A percentile compares a stretch with the other conserved stretches of the same genome.
Conservation (phyloP, 2,113 vertebrate genomes). For the Prietella phreatophila region DNA sequence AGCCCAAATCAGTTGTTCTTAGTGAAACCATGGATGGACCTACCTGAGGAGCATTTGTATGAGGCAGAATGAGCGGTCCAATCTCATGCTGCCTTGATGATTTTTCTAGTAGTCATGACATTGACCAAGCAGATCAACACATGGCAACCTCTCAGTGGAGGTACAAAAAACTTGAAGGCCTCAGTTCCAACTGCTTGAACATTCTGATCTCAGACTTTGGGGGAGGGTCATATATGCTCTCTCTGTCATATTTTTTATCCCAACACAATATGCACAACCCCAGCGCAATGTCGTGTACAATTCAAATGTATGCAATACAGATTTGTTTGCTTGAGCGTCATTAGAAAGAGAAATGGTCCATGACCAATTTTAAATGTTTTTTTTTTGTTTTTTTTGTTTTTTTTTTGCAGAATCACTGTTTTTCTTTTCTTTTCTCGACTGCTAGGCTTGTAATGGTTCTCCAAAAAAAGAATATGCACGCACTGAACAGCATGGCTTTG, state of each 20-base stretch:
- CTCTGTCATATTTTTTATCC: not conserved
- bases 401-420: slow-evolving; percentile 24
- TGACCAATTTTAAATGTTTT: slow-evolving; percentile 33
- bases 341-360: slow-evolving; percentile 35
- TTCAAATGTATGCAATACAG: not conserved
- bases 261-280: not conserved
- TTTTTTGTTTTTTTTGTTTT: slow-evolving; percentile 30
- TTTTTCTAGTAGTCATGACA: not conserved
- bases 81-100: not conserved
- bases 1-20: not conserved
- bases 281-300: not conserved
- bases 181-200: not conserved
- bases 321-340: slow-evolving; percentile 12
- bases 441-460: slow-evolving; percentile 32
- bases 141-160: not conserved
- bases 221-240: not conserved
- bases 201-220: not conserved
- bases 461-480: slow-evolving; percentile 16
- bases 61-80: not conserved
- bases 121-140: not conserved
- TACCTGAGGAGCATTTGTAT: too few species aligned
- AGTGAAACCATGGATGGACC: not conserved
- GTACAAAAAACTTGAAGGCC: not conserved
- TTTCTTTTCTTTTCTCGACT: slow-evolving; percentile 29
- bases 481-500: slow-evolving; percentile 29